These are phyloP conservation scores for Ceratosolen fusciceps DNA, from an alignment of 1,140 invertebrate species.

Conservation along the genomic window DNA sequence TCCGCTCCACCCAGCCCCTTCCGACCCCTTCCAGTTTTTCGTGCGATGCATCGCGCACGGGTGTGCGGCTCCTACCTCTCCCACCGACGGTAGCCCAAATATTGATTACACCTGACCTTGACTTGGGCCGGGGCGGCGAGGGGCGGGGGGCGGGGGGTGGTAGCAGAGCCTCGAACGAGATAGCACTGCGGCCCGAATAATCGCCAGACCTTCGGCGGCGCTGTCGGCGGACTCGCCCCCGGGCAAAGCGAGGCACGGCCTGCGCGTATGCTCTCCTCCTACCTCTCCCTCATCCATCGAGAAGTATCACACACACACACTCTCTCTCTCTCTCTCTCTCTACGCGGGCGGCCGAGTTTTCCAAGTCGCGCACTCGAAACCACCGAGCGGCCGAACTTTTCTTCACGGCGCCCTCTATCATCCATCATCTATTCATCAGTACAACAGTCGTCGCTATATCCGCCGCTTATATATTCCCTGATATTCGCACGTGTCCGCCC, in stretches of 20 bases:
- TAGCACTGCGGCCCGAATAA: not conserved
- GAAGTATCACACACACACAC: no score
- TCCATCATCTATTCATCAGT: no score
- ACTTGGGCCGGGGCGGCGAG: not conserved
- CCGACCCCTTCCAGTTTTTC: slow-evolving; percentile 4
- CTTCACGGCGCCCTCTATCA: no score
- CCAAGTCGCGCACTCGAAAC: no score
- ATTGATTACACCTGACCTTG: slow-evolving; percentile 51
- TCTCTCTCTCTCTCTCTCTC: not conserved
- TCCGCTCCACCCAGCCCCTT: no score
- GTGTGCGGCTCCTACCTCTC: not conserved
- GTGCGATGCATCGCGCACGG: slow-evolving; percentile 4
- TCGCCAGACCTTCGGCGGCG: not conserved
- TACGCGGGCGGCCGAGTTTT: no score
- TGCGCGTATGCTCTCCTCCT: no score
- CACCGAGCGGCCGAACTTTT: no score
- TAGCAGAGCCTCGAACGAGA: not conserved
- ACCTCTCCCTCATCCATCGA: no score
- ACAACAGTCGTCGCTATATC: no score
- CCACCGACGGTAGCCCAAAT: slow-evolving; percentile 42
- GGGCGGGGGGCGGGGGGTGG: not conserved
- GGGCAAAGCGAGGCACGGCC: not conserved
- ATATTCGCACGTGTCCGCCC: no score
- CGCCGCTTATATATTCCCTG: no score
- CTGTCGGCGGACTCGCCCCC: not conserved